Evolutionary conservation across 2,888 invertebrate genomes (phyloP).

Genomic region (Nemoura dubitans): DNA sequence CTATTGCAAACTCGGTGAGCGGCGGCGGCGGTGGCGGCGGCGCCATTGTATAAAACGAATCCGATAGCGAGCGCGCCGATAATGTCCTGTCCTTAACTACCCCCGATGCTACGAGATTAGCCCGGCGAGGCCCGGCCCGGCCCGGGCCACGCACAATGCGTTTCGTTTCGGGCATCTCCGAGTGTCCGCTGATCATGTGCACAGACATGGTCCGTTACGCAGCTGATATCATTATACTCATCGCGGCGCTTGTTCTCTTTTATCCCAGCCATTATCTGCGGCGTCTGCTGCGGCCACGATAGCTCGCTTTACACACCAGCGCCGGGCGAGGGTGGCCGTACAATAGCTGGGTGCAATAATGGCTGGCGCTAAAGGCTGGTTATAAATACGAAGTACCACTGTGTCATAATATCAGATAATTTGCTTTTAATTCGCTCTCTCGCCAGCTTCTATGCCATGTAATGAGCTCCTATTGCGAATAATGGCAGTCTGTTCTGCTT

Average conservation of each 20-base stretch:
- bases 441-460: background rate
- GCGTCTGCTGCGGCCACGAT: slow-evolving; percentile 1
- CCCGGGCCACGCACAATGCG: background rate
- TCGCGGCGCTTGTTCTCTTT: no score
- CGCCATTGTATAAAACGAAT: background rate
- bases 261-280: background rate
- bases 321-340: background rate
- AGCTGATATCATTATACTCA: background rate
- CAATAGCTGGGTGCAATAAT: background rate
- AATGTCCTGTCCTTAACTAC: background rate
- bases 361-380: background rate
- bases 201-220: background rate
- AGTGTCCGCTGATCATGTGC: background rate
- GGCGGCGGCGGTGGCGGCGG: background rate
- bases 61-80: background rate
- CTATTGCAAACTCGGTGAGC: background rate
- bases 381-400: background rate
- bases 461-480: background rate
- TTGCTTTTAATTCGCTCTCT: background rate
- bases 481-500: background rate
- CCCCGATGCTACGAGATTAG: background rate
- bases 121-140: background rate
- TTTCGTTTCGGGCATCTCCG: background rate
- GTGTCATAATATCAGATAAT: slow-evolving; percentile 9
- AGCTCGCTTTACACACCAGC: background rate